Evolutionary conservation across 2,797 vertebrate species (phyloP).

Genomic region (Acropternis orthonyx): DNA sequence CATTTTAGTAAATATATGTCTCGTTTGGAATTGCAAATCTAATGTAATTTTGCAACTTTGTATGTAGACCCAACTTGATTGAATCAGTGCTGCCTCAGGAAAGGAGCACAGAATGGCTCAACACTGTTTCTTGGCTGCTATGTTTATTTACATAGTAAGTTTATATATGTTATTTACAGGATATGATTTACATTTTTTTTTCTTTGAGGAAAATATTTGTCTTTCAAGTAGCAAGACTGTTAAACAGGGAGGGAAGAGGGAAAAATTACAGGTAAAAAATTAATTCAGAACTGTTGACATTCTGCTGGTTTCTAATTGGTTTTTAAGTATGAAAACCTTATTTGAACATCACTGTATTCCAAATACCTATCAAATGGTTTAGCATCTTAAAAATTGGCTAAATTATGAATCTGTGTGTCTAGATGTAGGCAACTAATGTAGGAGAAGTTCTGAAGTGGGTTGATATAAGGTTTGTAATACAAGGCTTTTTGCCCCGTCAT

Average conservation of each 20-base stretch:
- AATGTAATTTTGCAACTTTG: background rate
- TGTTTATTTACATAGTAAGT: conserved; percentile 5
- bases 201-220: background rate
- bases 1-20: background rate
- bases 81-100: background rate
- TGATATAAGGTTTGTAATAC: background rate
- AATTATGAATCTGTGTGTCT: background rate
- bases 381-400: background rate
- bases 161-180: background rate
- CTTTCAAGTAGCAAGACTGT: background rate
- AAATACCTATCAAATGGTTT: background rate
- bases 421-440: background rate
- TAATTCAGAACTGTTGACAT: background rate
- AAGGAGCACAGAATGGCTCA: background rate
- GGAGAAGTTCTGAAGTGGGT: background rate
- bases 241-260: background rate
- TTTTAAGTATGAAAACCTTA: background rate
- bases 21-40: conserved; percentile 12
- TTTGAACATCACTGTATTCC: background rate
- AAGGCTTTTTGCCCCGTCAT: background rate
- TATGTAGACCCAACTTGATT: background rate
- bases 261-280: background rate
- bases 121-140: background rate
- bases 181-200: background rate
- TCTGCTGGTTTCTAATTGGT: background rate